A percentile compares a stretch with the other conserved stretches of the same genome.
Conservation (phyloP, 2,888 invertebrate species). For the Torymus auratus region DNA sequence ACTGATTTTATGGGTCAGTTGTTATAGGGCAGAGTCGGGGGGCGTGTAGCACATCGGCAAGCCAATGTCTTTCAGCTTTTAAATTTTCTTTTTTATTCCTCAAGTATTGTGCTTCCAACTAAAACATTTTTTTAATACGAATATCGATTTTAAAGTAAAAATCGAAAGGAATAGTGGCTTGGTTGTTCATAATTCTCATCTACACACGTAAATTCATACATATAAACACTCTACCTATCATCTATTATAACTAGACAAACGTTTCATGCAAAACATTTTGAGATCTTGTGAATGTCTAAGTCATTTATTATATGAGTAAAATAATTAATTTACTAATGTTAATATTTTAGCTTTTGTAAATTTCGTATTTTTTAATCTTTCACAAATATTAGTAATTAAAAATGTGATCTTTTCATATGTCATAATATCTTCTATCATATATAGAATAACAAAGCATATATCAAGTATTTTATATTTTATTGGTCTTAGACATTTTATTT, state of each 20-base stretch:
- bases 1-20: slow-evolving; percentile 5
- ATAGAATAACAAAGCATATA: too few relatives aligned
- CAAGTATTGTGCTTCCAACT: slow-evolving; percentile 44
- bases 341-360: not conserved
- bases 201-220: not conserved
- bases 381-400: not conserved
- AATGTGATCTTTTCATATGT: too few relatives aligned
- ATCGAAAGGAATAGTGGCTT: slow-evolving; percentile 19
- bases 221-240: not conserved
- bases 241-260: too few relatives aligned
- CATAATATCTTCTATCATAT: too few relatives aligned
- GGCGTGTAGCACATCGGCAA: slow-evolving; percentile 30
- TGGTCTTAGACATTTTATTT: too few relatives aligned
- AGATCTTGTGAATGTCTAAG: slow-evolving; percentile 6
- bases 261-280: not conserved
- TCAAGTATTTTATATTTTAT: too few relatives aligned
- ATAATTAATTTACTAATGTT: too few relatives aligned
- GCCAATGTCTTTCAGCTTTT: slow-evolving; percentile 47
- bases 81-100: slow-evolving; percentile 32
- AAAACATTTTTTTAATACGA: slow-evolving; percentile 21
- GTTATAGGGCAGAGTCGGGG: slow-evolving; percentile 26
- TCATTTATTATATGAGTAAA: too few relatives aligned
- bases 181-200: slow-evolving; percentile 25
- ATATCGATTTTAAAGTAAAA: slow-evolving; percentile 5
- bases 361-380: not conserved